A percentile compares a stretch with the other conserved stretches of the same genome.
Conservation (phyloP, 2,113 vertebrate species). For the Hypocryptadius cinnamomeus region DNA sequence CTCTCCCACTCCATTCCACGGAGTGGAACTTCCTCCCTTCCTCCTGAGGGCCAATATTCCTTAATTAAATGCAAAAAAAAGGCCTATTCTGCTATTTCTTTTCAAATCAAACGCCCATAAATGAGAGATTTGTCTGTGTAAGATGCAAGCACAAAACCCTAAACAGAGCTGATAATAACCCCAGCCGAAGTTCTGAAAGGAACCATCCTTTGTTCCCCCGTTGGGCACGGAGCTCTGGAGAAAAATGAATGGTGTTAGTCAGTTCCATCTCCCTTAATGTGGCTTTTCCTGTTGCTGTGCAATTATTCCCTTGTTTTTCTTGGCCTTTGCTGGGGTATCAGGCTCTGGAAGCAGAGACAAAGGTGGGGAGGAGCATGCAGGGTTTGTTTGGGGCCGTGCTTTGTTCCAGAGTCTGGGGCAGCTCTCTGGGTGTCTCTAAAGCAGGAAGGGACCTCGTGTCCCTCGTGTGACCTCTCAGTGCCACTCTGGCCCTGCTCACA, state of each 20-base stretch:
- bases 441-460: not conserved
- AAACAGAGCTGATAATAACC: not conserved
- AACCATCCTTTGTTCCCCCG: not conserved
- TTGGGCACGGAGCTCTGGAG: not conserved
- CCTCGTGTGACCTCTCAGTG: not conserved
- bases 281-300: not conserved
- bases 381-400: fast-evolving
- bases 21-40: not conserved
- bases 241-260: no score
- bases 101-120: not conserved
- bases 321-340: not conserved
- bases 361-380: not conserved
- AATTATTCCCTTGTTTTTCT: not conserved
- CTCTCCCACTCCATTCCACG: conserved; percentile 12
- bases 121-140: not conserved
- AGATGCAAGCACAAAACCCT: not conserved
- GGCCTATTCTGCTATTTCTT: not conserved
- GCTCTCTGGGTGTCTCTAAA: not conserved
- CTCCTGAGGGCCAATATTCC: not conserved
- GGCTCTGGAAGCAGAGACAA: not conserved
- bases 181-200: not conserved
- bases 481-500: not conserved
- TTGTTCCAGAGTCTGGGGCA: not conserved
- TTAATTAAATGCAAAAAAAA: not conserved
- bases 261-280: not conserved